Percentiles rank a stretch among this genome's conserved stretches.
These are phyloP conservation scores for Sorex fumeus DNA, from an alignment of 2,113 vertebrate species.

Conservation along the genomic window DNA sequence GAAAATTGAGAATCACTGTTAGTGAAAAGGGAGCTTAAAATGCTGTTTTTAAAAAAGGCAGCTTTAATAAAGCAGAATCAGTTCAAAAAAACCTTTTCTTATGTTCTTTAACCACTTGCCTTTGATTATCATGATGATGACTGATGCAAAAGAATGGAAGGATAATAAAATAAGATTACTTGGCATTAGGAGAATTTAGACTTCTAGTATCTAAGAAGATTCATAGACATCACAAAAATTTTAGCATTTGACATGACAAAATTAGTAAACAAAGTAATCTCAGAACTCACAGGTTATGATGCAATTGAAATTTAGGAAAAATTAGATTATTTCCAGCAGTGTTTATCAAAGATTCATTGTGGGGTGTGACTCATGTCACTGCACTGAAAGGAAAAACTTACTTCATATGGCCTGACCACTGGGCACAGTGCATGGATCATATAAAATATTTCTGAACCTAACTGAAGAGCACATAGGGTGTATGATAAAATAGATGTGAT, in stretches of 20 bases:
- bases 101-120: slow-evolving; percentile 11
- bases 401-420: background rate
- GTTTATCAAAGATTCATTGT: background rate
- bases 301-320: slow-evolving; percentile 42
- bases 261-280: slow-evolving; percentile 32
- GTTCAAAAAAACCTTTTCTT: background rate
- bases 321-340: background rate
- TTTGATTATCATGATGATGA: background rate
- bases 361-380: background rate
- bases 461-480: background rate
- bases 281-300: background rate
- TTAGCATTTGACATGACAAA: background rate
- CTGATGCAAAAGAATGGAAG: background rate
- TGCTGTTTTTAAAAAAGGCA: slow-evolving; percentile 26
- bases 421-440: background rate
- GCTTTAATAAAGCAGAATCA: slow-evolving; percentile 13
- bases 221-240: background rate
- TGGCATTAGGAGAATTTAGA: background rate
- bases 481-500: slow-evolving; percentile 8
- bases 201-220: background rate
- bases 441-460: slow-evolving; percentile 33
- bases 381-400: background rate
- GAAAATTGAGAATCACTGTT: slow-evolving; percentile 30
- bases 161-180: too few species aligned
- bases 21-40: slow-evolving; percentile 46